phyloP scores from a whole-genome alignment of 2,113 vertebrate species.

The Lycaon pictus region DNA sequence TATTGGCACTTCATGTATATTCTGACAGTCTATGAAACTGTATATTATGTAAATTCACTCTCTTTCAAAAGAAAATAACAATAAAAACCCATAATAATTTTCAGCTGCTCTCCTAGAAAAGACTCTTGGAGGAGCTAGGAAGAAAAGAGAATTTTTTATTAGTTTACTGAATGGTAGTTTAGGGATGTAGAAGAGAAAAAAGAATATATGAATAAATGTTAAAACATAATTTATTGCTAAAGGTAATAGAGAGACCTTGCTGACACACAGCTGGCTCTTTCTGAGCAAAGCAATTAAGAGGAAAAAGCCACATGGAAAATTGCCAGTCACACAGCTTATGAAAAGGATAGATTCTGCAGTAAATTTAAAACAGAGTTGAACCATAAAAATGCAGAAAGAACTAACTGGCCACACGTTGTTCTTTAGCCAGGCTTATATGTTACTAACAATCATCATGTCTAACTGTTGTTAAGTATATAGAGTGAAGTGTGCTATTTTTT shows the following conservation, averaged over 20 bases:
- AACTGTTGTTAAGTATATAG: neutral
- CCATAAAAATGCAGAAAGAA: constrained; percentile 10
- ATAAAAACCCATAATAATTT: constrained; percentile 25
- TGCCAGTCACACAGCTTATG: neutral
- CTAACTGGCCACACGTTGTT: neutral
- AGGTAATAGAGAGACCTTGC: constrained; percentile 16
- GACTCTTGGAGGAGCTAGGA: neutral
- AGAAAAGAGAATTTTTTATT: constrained; percentile 4
- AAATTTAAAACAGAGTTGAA: neutral
- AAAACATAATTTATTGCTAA: constrained; percentile 31
- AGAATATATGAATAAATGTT: constrained; percentile 40
- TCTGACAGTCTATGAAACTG: neutral
- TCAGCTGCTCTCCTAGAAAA: constrained; percentile 36
- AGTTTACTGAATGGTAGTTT: constrained; percentile 37
- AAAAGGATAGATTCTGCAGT: constrained; percentile 13
- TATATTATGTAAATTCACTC: constrained; percentile 37
- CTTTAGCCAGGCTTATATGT: neutral
- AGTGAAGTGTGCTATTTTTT: neutral
- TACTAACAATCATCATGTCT: neutral
- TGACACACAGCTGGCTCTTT: constrained; percentile 23
- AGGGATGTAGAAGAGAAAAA: constrained; percentile 2
- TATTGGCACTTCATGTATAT: neutral
- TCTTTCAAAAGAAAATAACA: constrained; percentile 51
- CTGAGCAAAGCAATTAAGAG: constrained; percentile 58
- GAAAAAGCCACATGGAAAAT: constrained; percentile 18